phyloP scores from a whole-genome alignment of 2,113 vertebrate species.

The Lycaon pictus region DNA sequence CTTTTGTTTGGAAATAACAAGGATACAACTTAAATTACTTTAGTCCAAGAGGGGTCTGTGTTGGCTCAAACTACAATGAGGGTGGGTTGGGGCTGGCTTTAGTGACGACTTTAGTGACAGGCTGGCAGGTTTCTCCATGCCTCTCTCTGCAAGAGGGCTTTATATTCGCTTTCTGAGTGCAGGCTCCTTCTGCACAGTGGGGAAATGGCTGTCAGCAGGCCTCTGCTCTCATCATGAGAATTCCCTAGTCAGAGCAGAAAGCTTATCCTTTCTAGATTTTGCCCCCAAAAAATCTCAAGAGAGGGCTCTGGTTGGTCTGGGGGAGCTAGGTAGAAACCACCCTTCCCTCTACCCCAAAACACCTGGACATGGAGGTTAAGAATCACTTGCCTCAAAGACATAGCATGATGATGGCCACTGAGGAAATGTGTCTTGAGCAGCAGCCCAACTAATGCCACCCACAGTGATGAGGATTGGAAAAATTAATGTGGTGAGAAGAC shows the following conservation, averaged over 20 bases:
- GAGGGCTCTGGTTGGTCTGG: not conserved
- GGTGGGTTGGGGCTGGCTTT: not conserved
- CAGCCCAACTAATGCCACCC: fast-evolving
- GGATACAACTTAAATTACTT: not conserved
- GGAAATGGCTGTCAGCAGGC: not conserved
- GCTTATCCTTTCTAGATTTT: not conserved
- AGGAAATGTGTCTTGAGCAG: not conserved
- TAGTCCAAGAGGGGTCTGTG: not conserved
- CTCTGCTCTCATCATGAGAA: not conserved
- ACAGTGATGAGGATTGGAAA: not conserved
- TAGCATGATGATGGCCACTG: not conserved
- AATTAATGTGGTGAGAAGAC: not conserved
- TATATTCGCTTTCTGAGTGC: not conserved
- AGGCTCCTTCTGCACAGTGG: not conserved
- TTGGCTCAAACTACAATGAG: not conserved
- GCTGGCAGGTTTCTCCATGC: not conserved
- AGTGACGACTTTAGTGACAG: not conserved
- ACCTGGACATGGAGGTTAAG: not conserved
- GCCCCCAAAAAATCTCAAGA: not conserved
- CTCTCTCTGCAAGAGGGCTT: not conserved
- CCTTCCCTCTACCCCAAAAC: not conserved
- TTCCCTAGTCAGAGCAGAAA: not conserved
- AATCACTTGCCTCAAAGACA: not conserved
- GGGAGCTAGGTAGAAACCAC: not conserved
- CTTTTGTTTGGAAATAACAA: constrained; percentile 1